Evolutionary conservation across 2,113 vertebrate genomes (phyloP), one percentile per base, ranked within the genome.

Genomic region (Sander lucioperca): DNA sequence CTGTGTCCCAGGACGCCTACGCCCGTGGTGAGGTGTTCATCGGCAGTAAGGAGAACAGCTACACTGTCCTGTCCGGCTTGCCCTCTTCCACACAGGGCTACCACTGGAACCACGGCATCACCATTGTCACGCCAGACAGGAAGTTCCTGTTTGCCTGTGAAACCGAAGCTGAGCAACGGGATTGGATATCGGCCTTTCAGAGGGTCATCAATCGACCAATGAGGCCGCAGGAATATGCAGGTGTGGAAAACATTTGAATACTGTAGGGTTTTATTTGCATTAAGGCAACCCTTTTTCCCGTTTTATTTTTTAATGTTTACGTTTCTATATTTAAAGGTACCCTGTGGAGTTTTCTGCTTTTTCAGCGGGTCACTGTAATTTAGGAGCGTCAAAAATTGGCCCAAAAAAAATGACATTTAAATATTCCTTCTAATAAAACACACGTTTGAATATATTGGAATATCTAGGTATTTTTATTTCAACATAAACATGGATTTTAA

Each of bases 161-260:
- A 93, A 98, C 97, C 0, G 96, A 98, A 84, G 92, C 93, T 0
- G 97, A 99, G 67, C 97, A 97, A 88, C 94, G 93, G 21, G 97
- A 97, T 57, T 99, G 98, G 98, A 96, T 99, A 2, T 92, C 94
- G 0, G 97, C 97, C 47, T 97, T 99, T 16, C 96, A 97, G 94
- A 96, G 96, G 57, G 96, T 98, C n/a, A 97, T 99, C 39, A 97
- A 97, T 88, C 91, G 97, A 67, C 97, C 98, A 0, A 99, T 99
- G 98, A 95, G 98, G 90, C 98, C 98, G 2, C 98, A 99, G 94
- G 98, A 99, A 89, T 99, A 99, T 0, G 98, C 98, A 96, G 98
- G 98, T 84, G 36, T 0, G 54, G 1, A 5, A 45, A 25, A 36
- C 5, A 11, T 25, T 51, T 11, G 45, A 18, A 11, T 3, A 43